Evolutionary conservation across 2,797 vertebrate species (phyloP).

Genomic region (Notolepis coatsorum): DNA sequence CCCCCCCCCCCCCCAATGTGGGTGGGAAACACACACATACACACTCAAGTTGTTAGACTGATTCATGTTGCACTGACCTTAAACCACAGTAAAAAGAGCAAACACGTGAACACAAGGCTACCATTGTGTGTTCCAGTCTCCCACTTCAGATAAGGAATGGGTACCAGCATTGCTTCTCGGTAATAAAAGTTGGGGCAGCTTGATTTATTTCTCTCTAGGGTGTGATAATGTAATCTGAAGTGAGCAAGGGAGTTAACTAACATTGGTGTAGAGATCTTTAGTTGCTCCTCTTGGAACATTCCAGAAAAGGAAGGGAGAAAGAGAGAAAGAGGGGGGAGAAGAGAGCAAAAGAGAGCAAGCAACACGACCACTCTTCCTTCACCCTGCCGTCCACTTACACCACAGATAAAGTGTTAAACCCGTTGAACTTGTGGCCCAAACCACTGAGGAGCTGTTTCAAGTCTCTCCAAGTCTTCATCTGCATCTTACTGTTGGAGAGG

Average conservation of each 20-base stretch:
- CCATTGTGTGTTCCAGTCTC: slow-evolving; percentile 47
- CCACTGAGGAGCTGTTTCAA: slow-evolving; percentile 49
- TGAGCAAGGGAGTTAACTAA: slow-evolving; percentile 14
- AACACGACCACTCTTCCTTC: slow-evolving; percentile 14
- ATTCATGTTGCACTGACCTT: slow-evolving; percentile 53
- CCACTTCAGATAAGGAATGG: slow-evolving; percentile 41
- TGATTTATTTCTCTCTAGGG: slow-evolving; percentile 42
- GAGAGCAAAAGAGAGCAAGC: not conserved
- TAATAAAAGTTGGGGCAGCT: slow-evolving; percentile 14
- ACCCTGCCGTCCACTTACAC: slow-evolving; percentile 42
- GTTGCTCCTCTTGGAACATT: slow-evolving; percentile 6
- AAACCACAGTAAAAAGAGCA: slow-evolving; percentile 43
- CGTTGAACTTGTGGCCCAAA: slow-evolving; percentile 40
- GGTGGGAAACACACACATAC: slow-evolving; percentile 46
- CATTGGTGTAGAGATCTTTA: not conserved
- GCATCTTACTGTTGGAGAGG: slow-evolving; percentile 57
- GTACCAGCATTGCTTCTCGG: slow-evolving; percentile 28
- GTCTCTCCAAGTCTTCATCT: slow-evolving; percentile 62
- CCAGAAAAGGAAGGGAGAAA: slow-evolving; percentile 18
- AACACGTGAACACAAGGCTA: slow-evolving; percentile 48
- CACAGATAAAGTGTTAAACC: slow-evolving; percentile 47
- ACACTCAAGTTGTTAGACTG: slow-evolving; percentile 28
- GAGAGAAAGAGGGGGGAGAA: not conserved
- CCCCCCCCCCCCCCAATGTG: slow-evolving; percentile 16
- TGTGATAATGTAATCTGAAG: slow-evolving; percentile 24